A percentile compares a stretch with the other conserved stretches of the same genome.
These are phyloP conservation scores for Athene noctua DNA, from an alignment of 2,113 vertebrate genomes.

Conservation along the genomic window DNA sequence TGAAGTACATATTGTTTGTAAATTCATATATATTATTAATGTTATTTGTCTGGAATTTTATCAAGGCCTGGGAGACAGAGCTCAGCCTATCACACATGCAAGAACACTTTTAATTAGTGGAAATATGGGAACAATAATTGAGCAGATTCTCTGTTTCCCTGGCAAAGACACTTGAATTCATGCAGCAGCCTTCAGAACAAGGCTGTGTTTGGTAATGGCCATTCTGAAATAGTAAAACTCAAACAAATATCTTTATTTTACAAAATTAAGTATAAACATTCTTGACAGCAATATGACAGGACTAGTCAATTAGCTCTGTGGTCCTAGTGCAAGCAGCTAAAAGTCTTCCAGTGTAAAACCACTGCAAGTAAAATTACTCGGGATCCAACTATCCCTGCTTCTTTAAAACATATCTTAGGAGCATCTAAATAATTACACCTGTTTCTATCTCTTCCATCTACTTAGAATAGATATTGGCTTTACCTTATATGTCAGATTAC, in stretches of 20 bases:
- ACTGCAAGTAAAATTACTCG: not conserved
- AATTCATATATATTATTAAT: not conserved
- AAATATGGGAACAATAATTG: not conserved
- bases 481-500: not conserved
- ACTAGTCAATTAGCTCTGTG: not conserved
- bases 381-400: not conserved
- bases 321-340: not conserved
- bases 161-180: not conserved
- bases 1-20: not conserved
- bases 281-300: not conserved
- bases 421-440: not conserved
- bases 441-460: not conserved
- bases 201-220: not conserved
- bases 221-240: not conserved
- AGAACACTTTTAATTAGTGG: not conserved
- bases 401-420: not conserved
- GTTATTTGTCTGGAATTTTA: not conserved
- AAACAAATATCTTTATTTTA: not conserved
- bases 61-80: not conserved
- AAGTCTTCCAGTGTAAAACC: not conserved
- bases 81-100: not conserved
- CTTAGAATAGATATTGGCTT: not conserved
- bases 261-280: not conserved
- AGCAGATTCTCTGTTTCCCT: not conserved
- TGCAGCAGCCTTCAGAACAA: not conserved